A percentile compares a stretch with the other conserved stretches of the same genome.
Evolutionary conservation across 2,797 vertebrate species (phyloP).

Genomic region (Sardinella longiceps): DNA sequence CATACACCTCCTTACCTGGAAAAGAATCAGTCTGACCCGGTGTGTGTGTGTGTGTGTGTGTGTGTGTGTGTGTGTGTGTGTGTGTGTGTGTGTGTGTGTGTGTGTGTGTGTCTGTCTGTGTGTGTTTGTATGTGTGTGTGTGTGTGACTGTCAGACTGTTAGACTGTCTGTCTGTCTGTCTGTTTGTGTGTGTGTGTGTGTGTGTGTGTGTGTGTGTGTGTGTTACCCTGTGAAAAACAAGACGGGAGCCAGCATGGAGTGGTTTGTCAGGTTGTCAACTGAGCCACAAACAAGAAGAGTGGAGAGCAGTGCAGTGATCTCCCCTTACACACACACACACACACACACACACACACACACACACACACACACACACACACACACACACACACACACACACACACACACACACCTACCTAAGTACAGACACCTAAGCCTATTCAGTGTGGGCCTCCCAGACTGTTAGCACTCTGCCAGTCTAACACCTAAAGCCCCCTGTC

Average conservation of each 20-base stretch:
- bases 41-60: constrained; percentile 13
- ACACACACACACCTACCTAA: background rate
- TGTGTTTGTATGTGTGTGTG: constrained; percentile 40
- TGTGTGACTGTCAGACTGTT: no score
- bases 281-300: background rate
- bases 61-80: constrained; percentile 11
- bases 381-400: background rate
- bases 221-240: constrained; percentile 48
- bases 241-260: constrained; percentile 39
- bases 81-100: background rate
- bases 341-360: background rate
- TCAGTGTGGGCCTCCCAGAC: background rate
- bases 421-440: background rate
- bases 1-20: constrained; percentile 45
- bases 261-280: constrained; percentile 39
- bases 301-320: background rate
- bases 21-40: constrained; percentile 29
- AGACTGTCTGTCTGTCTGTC: no score
- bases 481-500: background rate
- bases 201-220: constrained; percentile 32
- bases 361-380: background rate
- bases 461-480: background rate
- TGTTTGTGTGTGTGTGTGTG: constrained; percentile 10
- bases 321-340: background rate
- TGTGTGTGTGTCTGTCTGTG: background rate